A percentile compares a stretch with the other conserved stretches of the same genome.
Conservation (phyloP, 2,113 vertebrate species). For the Ochotona princeps region DNA sequence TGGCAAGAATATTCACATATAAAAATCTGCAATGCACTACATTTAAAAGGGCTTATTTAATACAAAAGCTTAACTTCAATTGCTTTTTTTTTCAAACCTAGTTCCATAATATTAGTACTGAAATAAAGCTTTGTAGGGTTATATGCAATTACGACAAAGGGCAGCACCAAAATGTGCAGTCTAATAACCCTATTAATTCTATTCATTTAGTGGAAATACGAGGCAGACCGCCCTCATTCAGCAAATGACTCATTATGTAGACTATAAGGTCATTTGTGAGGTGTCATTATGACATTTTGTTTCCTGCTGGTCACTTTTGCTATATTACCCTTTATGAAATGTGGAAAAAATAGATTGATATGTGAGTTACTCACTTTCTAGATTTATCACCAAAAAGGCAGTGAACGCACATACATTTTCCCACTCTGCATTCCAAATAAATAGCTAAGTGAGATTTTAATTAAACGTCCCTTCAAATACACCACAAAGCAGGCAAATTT, state of each 20-base stretch:
- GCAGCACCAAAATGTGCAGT: slow-evolving; percentile 71
- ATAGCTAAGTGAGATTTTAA: too few species aligned
- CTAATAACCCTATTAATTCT: slow-evolving; percentile 79
- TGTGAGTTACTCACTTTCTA: neutral
- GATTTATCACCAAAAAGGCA: neutral
- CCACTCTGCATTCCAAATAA: too few species aligned
- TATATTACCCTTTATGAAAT: neutral
- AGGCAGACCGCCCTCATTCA: slow-evolving; percentile 45
- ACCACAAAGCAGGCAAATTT: neutral
- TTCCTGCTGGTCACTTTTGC: slow-evolving; percentile 36
- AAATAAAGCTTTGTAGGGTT: slow-evolving; percentile 79
- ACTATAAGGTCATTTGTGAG: slow-evolving; percentile 56
- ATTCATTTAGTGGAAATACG: slow-evolving; percentile 78
- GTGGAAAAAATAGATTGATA: neutral
- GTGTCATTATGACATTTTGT: neutral
- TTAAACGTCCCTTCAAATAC: neutral
- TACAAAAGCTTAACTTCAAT: slow-evolving; percentile 79
- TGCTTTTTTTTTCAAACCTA: slow-evolving; percentile 76
- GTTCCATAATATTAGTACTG: slow-evolving; percentile 78
- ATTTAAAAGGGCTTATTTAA: slow-evolving; percentile 82
- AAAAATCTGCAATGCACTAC: slow-evolving; percentile 73
- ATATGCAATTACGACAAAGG: slow-evolving; percentile 83
- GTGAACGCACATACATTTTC: neutral
- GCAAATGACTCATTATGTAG: slow-evolving; percentile 30
- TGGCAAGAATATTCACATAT: slow-evolving; percentile 40